These are phyloP conservation scores for Anthopleura xanthogrammica DNA, from an alignment of 92 coral and sea anemone species.

Conservation along the genomic window DNA sequence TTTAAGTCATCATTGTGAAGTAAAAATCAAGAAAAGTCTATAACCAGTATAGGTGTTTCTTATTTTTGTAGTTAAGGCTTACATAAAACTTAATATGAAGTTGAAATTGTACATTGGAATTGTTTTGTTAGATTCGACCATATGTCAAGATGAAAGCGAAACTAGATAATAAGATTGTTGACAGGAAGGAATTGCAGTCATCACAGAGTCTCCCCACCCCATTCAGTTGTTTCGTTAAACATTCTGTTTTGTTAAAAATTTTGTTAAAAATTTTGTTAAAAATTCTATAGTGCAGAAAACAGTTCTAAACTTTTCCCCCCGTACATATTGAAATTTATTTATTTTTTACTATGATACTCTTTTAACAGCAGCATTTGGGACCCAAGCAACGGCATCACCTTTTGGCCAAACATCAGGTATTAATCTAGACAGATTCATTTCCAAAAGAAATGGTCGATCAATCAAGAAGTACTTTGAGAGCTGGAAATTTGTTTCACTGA, in stretches of 20 bases:
- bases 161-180: not conserved
- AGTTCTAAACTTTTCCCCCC: not conserved
- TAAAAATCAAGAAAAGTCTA: not conserved
- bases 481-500: no score
- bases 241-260: no score
- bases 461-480: no score
- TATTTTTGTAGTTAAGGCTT: no score
- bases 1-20: not conserved
- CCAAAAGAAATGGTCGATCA: no score
- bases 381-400: slow-evolving; percentile 42
- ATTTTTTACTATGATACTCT: not conserved
- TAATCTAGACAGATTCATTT: no score
- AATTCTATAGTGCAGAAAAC: not conserved
- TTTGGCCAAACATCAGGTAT: slow-evolving; percentile 45
- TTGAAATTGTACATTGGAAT: no score
- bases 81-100: no score
- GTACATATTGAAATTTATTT: not conserved
- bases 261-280: no score
- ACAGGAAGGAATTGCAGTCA: no score
- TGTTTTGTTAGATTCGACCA: not conserved
- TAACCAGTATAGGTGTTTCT: no score
- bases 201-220: not conserved
- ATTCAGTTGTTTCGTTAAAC: not conserved
- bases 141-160: not conserved
- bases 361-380: slow-evolving; percentile 40